phyloP scores from a whole-genome alignment of 2,888 invertebrate species.

The Allacma fusca region DNA sequence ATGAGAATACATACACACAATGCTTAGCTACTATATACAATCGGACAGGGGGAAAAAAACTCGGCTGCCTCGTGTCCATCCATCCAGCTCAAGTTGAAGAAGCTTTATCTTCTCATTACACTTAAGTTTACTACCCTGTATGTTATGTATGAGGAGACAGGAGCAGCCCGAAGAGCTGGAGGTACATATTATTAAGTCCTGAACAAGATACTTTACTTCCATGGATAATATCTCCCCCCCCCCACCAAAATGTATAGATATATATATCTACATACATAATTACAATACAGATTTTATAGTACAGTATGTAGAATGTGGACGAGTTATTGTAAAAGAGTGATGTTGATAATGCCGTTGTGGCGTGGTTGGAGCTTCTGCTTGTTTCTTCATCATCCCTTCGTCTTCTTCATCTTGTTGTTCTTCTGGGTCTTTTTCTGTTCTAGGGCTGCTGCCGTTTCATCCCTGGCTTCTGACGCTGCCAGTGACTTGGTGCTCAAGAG shows the following conservation, averaged over 20 bases:
- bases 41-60: constrained; percentile 24
- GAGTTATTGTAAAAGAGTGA: background rate
- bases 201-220: no score
- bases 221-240: no score
- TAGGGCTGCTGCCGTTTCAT: background rate
- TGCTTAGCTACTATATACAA: background rate
- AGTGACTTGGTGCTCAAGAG: constrained; percentile 29
- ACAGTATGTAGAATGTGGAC: background rate
- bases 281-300: no score
- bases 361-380: constrained; percentile 26
- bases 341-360: constrained; percentile 21
- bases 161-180: no score
- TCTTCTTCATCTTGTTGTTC: constrained; percentile 19
- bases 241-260: no score
- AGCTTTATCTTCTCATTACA: constrained; percentile 42
- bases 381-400: constrained; percentile 21
- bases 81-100: constrained; percentile 37
- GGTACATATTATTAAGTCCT: no score
- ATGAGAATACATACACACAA: no score
- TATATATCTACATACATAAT: constrained; percentile 17
- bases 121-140: constrained; percentile 16
- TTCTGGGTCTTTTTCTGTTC: constrained; percentile 17
- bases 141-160: no score
- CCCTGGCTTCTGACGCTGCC: background rate
- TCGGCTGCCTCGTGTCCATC: constrained; percentile 48